A percentile compares a stretch with the other conserved stretches of the same genome.
These are phyloP conservation scores for Melanostoma scalare DNA, from an alignment of 2,888 invertebrate genomes.

Conservation along the genomic window DNA sequence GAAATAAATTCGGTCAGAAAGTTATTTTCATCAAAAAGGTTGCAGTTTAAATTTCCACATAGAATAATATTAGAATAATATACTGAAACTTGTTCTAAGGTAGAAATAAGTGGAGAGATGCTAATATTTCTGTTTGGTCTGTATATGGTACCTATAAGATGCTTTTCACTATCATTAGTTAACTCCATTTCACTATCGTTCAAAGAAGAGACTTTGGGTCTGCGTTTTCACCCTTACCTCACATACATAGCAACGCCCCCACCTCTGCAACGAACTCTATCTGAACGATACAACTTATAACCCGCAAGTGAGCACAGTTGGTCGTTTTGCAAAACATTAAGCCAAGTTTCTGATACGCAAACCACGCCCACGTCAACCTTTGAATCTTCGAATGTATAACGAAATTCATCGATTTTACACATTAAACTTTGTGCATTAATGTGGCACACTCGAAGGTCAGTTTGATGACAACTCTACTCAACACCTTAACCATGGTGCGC, in stretches of 20 bases:
- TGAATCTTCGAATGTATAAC: background rate
- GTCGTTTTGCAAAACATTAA: background rate
- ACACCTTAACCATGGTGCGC: background rate
- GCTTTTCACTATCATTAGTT: background rate
- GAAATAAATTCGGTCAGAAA: background rate
- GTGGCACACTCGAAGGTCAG: background rate
- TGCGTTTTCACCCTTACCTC: background rate
- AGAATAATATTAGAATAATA: slow-evolving; percentile 1
- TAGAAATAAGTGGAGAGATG: background rate
- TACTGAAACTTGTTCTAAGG: slow-evolving; percentile 9
- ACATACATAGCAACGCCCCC: background rate
- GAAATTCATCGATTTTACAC: slow-evolving; percentile 4
- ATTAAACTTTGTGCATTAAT: background rate
- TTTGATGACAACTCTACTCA: background rate
- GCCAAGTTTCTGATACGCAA: slow-evolving; percentile 2
- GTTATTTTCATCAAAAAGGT: background rate
- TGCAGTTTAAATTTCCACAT: background rate
- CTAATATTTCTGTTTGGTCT: slow-evolving; percentile 1
- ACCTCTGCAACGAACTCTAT: background rate
- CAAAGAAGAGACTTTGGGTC: too few relatives aligned
- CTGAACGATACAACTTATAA: background rate
- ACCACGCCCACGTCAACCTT: slow-evolving; percentile 2
- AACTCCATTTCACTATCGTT: background rate
- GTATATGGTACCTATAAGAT: background rate
- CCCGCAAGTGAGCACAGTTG: background rate